phyloP scores from a whole-genome alignment of 2,113 vertebrate species.

The Pogona vitticeps region DNA sequence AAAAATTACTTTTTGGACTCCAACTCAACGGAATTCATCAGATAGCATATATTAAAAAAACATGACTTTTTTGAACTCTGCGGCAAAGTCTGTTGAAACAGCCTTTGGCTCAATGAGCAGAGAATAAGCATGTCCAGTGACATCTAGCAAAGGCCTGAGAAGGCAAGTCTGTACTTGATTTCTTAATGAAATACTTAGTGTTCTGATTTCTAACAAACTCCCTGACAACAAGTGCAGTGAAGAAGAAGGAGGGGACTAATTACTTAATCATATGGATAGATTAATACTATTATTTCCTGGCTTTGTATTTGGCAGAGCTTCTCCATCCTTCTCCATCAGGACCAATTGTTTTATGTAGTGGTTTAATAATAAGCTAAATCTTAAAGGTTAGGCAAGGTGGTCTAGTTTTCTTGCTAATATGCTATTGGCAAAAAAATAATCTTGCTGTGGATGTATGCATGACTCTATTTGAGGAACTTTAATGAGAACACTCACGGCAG shows the following conservation, averaged over 20 bases:
- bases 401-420: not conserved
- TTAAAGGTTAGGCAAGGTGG: not conserved
- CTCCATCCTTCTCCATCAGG: not conserved
- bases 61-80: no score
- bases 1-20: no score
- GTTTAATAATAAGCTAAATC: not conserved
- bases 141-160: not conserved
- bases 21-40: no score
- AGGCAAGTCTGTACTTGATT: slow-evolving; percentile 1
- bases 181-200: not conserved
- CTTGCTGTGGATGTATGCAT: no score
- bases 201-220: not conserved
- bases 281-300: not conserved
- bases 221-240: not conserved
- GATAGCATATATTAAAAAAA: no score
- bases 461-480: not conserved
- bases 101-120: not conserved
- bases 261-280: not conserved
- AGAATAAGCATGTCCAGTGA: not conserved
- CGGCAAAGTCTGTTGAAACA: not conserved
- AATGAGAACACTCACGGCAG: not conserved
- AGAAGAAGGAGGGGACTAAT: no score
- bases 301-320: fast-evolving
- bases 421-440: not conserved
- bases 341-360: not conserved